Base-by-base conservation (phyloP, 2,888 invertebrate species). In the Ophioninae sp. region DNA sequence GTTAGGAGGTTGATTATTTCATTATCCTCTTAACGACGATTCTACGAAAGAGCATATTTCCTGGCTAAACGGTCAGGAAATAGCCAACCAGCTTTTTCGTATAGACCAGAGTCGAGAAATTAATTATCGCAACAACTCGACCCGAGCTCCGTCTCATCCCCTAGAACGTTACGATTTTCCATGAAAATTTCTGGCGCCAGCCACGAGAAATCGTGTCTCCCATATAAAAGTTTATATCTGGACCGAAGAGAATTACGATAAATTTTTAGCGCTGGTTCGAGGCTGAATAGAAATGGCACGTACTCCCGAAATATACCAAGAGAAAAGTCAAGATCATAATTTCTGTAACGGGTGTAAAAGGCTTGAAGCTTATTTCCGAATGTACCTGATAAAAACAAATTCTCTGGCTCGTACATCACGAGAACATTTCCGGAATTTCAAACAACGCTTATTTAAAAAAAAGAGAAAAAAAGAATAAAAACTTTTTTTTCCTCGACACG, bases 211-310 rank as follows among this genome's bases (percentile, higher is more conserved):
- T 17, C 30, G 61, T 74, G 9, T n/a, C 13, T 10, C 63, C 23
- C 9, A 73, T 9, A 5, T 56, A 30, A n/a, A 73, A 17, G 17
- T 51, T 6, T 44, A 73, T 30, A 74, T 64, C 51, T 39, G 23
- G 17, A 44, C 64, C 20, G 22, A 44, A 65, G 71, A 39, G 20
- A 63, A 74, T 81, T 75, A 75, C 59, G 74, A 75, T 78, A 71
- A 84, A 84, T 84, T 84, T 75, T 67, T 71, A 75, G 61, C 59
- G 68, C 77, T 71, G 73, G 75, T 79, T 83, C 58, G 20, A 41
- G 59, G 41, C 51, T 10, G 58, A 39, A 7, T 13, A 56, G 20
- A 65, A 44, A 22, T 30, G 41, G 79, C 73, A 65, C 77, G 71
- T 69, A 77, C 17, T 56, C 22, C 44, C 73, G 58, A 79, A 65